Percentiles rank a stretch among this genome's conserved stretches.
These are phyloP conservation scores for Myiotriccus ornatus DNA, from an alignment of 2,797 vertebrate genomes.

Conservation along the genomic window DNA sequence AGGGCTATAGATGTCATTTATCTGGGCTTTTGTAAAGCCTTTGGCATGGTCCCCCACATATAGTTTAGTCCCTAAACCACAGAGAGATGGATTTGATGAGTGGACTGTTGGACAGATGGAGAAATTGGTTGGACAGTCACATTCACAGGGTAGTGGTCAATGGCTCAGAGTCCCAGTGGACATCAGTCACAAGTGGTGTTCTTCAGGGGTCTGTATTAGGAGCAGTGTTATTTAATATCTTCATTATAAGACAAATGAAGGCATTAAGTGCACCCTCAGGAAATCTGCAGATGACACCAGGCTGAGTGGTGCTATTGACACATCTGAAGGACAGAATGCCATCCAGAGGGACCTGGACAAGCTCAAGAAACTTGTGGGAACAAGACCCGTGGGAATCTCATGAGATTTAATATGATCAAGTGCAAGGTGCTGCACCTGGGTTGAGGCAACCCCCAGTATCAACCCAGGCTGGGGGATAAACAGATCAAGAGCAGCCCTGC, in stretches of 20 bases:
- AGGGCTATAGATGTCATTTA: neutral
- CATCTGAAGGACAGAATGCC: neutral
- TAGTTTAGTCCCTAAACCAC: neutral
- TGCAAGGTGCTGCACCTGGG: neutral
- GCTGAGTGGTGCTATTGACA: neutral
- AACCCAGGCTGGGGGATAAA: neutral
- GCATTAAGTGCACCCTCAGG: neutral
- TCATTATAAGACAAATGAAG: accelerated
- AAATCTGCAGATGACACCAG: neutral
- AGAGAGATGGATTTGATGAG: neutral
- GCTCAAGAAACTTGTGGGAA: neutral
- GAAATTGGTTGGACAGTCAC: accelerated
- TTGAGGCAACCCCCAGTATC: neutral
- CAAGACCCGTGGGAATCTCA: neutral
- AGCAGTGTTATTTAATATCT: neutral
- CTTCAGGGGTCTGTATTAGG: neutral
- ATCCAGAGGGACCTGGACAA: neutral
- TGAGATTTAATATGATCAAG: neutral
- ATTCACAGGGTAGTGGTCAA: neutral
- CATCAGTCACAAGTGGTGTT: neutral
- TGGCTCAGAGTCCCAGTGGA: neutral
- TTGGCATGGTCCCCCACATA: neutral
- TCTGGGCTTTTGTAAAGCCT: neutral
- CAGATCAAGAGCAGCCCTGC: neutral
- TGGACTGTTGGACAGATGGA: neutral